Evolutionary conservation across 2,113 vertebrate species (phyloP), one percentile per base, ranked within the genome.

Genomic region (Epinephelus fuscoguttatus): DNA sequence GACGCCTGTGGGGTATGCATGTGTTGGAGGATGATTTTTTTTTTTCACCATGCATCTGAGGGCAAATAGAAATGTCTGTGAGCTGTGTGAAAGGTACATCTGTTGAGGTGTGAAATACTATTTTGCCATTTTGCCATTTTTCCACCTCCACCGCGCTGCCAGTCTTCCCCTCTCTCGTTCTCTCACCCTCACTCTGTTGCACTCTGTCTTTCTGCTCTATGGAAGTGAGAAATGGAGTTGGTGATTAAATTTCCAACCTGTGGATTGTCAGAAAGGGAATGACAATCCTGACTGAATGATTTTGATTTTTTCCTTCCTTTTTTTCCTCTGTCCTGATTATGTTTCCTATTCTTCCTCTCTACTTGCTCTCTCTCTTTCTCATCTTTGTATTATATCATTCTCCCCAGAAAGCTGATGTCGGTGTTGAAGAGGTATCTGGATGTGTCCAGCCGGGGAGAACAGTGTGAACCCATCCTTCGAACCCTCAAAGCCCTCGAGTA

Each of bases 401-500:
- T 68, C 84, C 80, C 81, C 90, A 99, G 98, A 91, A 99, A 99
- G 91, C 82, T 99, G 91, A 99, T 99, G 98, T 96, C 93, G 0
- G 98, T 99, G 89, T 90, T 99, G 95, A 99, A 98, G 95, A 96
- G 90, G 7, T 99, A 99, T 83, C 95, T 99, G 93, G 98, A 99
- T 66, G 97, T 95, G 62, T 98, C 97, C 70, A 97, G 98, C 88
- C 94, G 96, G 82, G 98, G 98, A 42, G 97, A 99, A 92, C 96
- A 97, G 56, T 99, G 98, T 2, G 98, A 99, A 79, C 97, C 97
- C 0, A 98, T 99, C 86, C 89, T 99, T 11, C 96, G 98, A 60
- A 99, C 98, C 1, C 95, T 99, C 80, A 99, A 99, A 94, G 97
- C 98, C 56, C 94, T 99, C 40, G 98, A 99, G 91, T 99, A 99